Conservation (phyloP, 2,113 vertebrate genomes). For the Furnarius figulus region DNA sequence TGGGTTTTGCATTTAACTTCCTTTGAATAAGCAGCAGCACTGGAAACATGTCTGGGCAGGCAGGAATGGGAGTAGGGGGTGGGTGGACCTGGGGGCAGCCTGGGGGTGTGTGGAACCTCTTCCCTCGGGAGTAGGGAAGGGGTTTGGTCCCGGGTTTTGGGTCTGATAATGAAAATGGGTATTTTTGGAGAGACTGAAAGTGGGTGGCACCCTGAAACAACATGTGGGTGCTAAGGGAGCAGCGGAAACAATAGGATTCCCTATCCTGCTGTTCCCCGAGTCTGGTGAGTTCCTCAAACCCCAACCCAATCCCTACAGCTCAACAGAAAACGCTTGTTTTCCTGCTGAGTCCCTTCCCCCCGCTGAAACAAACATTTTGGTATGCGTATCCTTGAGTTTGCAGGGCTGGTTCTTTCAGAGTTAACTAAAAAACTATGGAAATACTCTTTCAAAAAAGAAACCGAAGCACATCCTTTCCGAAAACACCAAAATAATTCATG, state of each 20-base stretch:
- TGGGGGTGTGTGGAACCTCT: fast-evolving
- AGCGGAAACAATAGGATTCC: fast-evolving
- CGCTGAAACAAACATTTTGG: not conserved
- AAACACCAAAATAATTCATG: not conserved
- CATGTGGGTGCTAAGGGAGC: not conserved
- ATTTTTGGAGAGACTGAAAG: not conserved
- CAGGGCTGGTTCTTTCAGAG: not conserved
- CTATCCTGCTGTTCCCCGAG: fast-evolving
- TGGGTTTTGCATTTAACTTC: not conserved
- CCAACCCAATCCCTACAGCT: not conserved
- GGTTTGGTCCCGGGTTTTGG: not conserved
- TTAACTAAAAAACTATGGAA: not conserved
- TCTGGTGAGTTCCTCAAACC: not conserved
- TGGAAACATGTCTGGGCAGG: not conserved
- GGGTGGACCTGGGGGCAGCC: not conserved
- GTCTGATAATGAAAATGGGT: not conserved
- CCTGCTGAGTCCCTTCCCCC: not conserved
- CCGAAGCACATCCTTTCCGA: not conserved
- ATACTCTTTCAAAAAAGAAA: not conserved
- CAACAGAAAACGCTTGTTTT: not conserved
- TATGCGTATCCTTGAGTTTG: not conserved
- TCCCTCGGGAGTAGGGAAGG: not conserved
- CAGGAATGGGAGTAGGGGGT: not conserved
- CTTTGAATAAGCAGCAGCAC: not conserved
- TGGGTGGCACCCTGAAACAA: not conserved